phyloP scores from a whole-genome alignment of 2,797 vertebrate genomes.

The Gallinago solitaria region DNA sequence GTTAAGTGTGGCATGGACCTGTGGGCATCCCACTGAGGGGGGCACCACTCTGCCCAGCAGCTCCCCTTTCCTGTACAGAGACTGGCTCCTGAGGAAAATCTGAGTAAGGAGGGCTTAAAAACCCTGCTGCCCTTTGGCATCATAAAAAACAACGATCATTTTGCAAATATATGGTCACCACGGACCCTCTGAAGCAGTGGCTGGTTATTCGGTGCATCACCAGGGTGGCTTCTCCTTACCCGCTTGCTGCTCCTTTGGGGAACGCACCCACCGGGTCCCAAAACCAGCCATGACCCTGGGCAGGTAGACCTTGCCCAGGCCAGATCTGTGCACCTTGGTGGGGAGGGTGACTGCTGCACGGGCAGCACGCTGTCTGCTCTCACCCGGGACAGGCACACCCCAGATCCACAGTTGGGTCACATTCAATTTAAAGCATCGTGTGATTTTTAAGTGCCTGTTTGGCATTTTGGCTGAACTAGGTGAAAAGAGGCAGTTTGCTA shows the following conservation, averaged over 20 bases:
- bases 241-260: neutral
- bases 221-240: neutral
- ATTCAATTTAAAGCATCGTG: accelerated
- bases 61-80: neutral
- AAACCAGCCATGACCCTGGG: accelerated
- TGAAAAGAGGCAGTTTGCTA: neutral
- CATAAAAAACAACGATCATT: neutral
- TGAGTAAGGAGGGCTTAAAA: neutral
- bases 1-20: neutral
- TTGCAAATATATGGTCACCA: neutral
- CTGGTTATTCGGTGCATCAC: neutral
- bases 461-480: neutral
- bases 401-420: accelerated
- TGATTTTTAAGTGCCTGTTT: neutral
- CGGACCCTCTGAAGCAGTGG: neutral
- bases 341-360: neutral
- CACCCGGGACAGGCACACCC: accelerated
- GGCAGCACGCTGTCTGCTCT: neutral
- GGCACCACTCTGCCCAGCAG: accelerated
- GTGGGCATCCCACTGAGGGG: neutral
- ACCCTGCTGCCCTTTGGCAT: neutral
- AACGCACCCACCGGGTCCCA: accelerated
- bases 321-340: accelerated
- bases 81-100: neutral
- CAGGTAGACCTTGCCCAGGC: accelerated